Evolutionary conservation across 2,797 vertebrate genomes (phyloP), one percentile per base, ranked within the genome.

Genomic region (Tragopan temminckii): DNA sequence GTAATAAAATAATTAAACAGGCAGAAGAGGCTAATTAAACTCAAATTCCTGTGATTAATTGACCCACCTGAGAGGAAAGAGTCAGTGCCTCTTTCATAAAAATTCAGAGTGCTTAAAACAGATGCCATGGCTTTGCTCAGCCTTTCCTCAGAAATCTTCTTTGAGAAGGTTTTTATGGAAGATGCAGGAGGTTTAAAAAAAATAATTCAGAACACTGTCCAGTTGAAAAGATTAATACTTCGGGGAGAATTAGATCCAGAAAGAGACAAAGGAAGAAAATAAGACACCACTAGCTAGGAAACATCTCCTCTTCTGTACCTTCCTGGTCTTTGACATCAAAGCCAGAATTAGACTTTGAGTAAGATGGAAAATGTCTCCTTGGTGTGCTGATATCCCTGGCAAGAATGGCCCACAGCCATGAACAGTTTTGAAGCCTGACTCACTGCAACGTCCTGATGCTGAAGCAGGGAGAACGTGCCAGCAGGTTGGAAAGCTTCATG

Each of bases 241-340:
- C 33, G 40, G 55, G 21, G 4, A 80, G 14, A 69, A 89, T 69
- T 86, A 96, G 11, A 38, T 84, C 36, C 20, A 83, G 57, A 35
- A 94, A 89, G 31, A 82, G 46, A 53, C 20, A 80, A 59, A 77
- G 19, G 23, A 70, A 19, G 10, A 27, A 67, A 48, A 48, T 7
- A 5, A 2, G 13, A 45, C 21, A 14, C 11, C 8, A 16, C 61
- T 40, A 46, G 33, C 42, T 33, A 79, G 64, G 57, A 93, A 86
- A 91, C 23, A 67, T 82, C 89, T 88, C 52, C 35, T 66, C 7
- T 91, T 88, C 58, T 90, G 18, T 75, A 67, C 24, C 69, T 63
- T 92, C 50, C 35, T 83, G 64, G 71, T 72, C 62, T 67, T 82
- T 90, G n/a, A 74, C 46, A 88, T 78, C 42, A 93, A 85, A 96